Base-by-base conservation (phyloP, 1,140 invertebrate genomes). In the Glossosoma conforme region DNA sequence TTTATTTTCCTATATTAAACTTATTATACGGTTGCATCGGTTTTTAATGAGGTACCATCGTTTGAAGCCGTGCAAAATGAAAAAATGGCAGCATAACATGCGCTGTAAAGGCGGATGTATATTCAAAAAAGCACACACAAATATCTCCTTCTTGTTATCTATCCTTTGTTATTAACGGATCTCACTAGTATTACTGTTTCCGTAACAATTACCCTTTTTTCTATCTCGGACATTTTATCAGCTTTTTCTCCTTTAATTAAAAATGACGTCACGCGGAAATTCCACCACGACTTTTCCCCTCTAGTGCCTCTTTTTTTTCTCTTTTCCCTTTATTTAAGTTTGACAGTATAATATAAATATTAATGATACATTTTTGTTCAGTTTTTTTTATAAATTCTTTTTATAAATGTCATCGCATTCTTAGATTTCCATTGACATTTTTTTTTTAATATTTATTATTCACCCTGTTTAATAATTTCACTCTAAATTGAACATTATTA, bases 231-330 rank as follows among this genome's bases (percentile, higher is more conserved):
- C 38, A 9, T 25, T 25, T 48, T 43, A 13, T 51, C 32, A 32
- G 17, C 20, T 46, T 42, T 47, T 42, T 19, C 45, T 22, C 49
- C 35, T 57, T 57, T 57, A 57, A 57, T 57, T 57, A 57, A 57
- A 57, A 57, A 57, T 30, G 44, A 40, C 45, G 30, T 51, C 54
- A 48, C 43, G 44, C 54, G 49, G 44, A 57, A 57, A 57, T 48
- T 41, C 24, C 44, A 36, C 41, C 38, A 44, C 49, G 52, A n/a
- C n/a, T 52, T 57, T 52, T 44, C 49, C 40, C 47, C 28, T 28
- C 32, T 36, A 38, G 38, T 48, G 52, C 28, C 17, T 46, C 28
- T 37, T 13, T 54, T 30, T 21, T 53, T 28, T 28, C 28, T 6
- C 42, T 20, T n/a, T 19, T 17, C 24, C 42, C n/a, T 42, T 13